These are phyloP conservation scores for Phocides pigmalion DNA, from an alignment of 1,140 invertebrate species.

Conservation along the genomic window DNA sequence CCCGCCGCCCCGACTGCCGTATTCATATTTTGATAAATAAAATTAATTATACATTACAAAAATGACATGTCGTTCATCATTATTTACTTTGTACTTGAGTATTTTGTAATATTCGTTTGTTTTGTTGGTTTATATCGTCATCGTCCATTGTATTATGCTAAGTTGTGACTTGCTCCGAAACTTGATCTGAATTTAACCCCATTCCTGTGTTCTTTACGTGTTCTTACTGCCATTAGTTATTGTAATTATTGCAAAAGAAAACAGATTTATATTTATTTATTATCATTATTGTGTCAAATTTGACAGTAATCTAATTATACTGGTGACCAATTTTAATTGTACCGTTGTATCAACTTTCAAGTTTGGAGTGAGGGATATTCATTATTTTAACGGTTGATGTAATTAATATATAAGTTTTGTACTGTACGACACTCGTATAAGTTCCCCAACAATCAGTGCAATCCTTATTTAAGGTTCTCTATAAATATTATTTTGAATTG, in stretches of 20 bases:
- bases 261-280: conserved; percentile 25
- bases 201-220: background rate
- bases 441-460: conserved; percentile 44
- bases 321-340: conserved; percentile 46
- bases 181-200: conserved; percentile 43
- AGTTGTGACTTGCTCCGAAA: conserved; percentile 53
- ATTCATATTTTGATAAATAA: conserved; percentile 32
- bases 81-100: conserved; percentile 38
- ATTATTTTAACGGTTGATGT: conserved; percentile 47
- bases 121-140: conserved; percentile 26
- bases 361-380: conserved; percentile 58
- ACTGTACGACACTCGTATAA: conserved; percentile 17
- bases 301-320: conserved; percentile 41
- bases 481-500: conserved; percentile 78
- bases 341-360: conserved; percentile 50
- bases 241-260: conserved; percentile 40
- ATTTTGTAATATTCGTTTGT: conserved; percentile 33
- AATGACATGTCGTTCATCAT: conserved; percentile 36
- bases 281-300: conserved; percentile 14
- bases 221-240: conserved; percentile 45
- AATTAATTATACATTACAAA: conserved; percentile 42
- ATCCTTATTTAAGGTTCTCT: conserved; percentile 61
- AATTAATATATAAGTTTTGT: conserved; percentile 38
- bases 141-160: conserved; percentile 11
- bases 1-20: background rate